Percentiles rank a stretch among this genome's conserved stretches.
phyloP scores from a whole-genome alignment of 92 coral and sea anemone genomes.

The Heliopora coerulea region DNA sequence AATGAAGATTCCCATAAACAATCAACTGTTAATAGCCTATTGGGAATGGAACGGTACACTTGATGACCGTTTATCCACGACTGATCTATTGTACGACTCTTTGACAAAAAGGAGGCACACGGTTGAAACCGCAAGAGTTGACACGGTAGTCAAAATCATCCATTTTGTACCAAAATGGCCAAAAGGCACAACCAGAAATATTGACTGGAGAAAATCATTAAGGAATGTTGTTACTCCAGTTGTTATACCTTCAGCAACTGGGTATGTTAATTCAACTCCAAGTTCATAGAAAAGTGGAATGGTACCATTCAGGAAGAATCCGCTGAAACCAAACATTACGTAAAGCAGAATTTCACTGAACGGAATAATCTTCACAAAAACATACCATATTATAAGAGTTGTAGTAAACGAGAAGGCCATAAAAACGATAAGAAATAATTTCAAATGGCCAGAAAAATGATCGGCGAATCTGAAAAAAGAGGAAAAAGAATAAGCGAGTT shows the following conservation, averaged over 20 bases:
- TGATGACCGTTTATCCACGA: conserved; percentile 56
- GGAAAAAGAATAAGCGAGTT: too few species aligned
- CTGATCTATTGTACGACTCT: conserved; percentile 66
- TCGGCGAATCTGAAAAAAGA: conserved; percentile 73
- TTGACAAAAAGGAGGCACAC: conserved; percentile 64
- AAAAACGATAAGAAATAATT: conserved; percentile 65
- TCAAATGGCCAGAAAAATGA: conserved; percentile 72
- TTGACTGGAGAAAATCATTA: conserved; percentile 70
- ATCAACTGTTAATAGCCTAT: background rate
- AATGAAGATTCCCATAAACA: too few species aligned
- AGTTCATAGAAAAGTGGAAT: conserved; percentile 80
- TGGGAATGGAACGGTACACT: background rate
- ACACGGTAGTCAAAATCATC: conserved; percentile 93
- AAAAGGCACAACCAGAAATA: conserved; percentile 84
- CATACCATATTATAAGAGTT: conserved; percentile 69
- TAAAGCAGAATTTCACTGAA: conserved; percentile 63
- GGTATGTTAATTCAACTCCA: conserved; percentile 89
- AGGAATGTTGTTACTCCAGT: conserved; percentile 76
- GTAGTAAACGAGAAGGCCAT: conserved; percentile 67
- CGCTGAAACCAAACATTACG: conserved; percentile 63
- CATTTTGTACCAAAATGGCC: conserved; percentile 89
- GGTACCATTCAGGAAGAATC: conserved; percentile 71
- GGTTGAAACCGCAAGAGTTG: conserved; percentile 67
- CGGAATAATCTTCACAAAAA: conserved; percentile 78
- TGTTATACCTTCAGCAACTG: conserved; percentile 96